Evolutionary conservation across 2,888 invertebrate species (phyloP).

Genomic region (Loripinus fragilis): DNA sequence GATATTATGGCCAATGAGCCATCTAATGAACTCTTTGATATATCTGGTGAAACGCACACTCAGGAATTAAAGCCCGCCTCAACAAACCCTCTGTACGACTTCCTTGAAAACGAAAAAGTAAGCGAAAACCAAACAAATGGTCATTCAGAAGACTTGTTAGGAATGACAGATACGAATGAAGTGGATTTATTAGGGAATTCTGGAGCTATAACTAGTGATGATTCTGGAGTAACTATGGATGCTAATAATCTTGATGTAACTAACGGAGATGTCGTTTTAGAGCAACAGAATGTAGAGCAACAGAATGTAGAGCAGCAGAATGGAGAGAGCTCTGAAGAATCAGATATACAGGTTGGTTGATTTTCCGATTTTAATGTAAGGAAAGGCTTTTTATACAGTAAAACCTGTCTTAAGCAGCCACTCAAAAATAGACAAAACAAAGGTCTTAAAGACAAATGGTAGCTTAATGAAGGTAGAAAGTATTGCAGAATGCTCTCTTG

Average conservation of each 20-base stretch:
- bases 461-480: no score
- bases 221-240: slow-evolving; percentile 62
- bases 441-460: no score
- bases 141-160: slow-evolving; percentile 48
- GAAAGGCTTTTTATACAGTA: no score
- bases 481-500: no score
- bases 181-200: slow-evolving; percentile 52
- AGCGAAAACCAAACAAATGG: slow-evolving; percentile 38
- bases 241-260: slow-evolving; percentile 13
- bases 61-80: slow-evolving; percentile 50
- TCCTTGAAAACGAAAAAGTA: slow-evolving; percentile 53
- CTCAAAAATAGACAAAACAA: no score
- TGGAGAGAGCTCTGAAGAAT: slow-evolving; percentile 25
- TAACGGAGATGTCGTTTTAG: slow-evolving; percentile 8
- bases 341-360: slow-evolving; percentile 24
- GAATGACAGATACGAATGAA: slow-evolving; percentile 29
- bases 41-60: slow-evolving; percentile 34
- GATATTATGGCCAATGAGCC: slow-evolving; percentile 52
- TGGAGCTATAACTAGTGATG: slow-evolving; percentile 48
- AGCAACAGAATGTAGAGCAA: slow-evolving; percentile 21
- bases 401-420: no score
- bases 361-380: no score
- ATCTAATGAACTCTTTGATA: slow-evolving; percentile 50
- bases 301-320: slow-evolving; percentile 23
- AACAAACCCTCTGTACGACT: slow-evolving; percentile 65